Conservation (phyloP, 2,888 invertebrate genomes). For the Drosophila anomelani region DNA sequence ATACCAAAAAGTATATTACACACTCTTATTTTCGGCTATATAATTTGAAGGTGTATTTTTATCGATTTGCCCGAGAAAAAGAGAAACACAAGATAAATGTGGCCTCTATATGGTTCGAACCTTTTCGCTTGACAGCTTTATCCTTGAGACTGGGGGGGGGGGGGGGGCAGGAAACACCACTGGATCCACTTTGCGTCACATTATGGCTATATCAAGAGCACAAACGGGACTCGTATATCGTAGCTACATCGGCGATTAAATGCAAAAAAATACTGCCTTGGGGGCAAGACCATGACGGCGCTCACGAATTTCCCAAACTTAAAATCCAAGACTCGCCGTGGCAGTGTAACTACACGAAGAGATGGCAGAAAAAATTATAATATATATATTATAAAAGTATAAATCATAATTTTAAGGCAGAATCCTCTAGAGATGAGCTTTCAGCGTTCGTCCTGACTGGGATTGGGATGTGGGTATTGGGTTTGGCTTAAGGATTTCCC, state of each 20-base stretch:
- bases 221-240: conserved; percentile 68
- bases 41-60: conserved; percentile 51
- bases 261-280: conserved; percentile 36
- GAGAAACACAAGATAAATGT: conserved; percentile 10
- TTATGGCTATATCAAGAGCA: conserved; percentile 74
- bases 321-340: conserved; percentile 48
- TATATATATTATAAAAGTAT: conserved; percentile 69
- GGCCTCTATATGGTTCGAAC: conserved; percentile 24
- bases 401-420: conserved; percentile 76
- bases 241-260: conserved; percentile 58
- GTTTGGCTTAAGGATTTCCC: conserved; percentile 32
- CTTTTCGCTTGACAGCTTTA: conserved; percentile 44
- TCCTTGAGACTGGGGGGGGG: conserved; percentile 43
- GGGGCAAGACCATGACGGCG: conserved; percentile 23
- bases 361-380: conserved; percentile 46
- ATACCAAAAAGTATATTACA: conserved; percentile 4
- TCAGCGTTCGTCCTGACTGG: conserved; percentile 54
- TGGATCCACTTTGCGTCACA: conserved; percentile 63
- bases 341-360: conserved; percentile 59
- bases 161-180: conserved; percentile 37
- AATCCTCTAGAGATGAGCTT: conserved; percentile 77
- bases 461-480: conserved; percentile 36
- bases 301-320: conserved; percentile 48
- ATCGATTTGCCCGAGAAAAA: conserved; percentile 59
- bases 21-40: conserved; percentile 30